Evolutionary conservation across 1,140 invertebrate species (phyloP).

Genomic region (Drosophila kohkoa): DNA sequence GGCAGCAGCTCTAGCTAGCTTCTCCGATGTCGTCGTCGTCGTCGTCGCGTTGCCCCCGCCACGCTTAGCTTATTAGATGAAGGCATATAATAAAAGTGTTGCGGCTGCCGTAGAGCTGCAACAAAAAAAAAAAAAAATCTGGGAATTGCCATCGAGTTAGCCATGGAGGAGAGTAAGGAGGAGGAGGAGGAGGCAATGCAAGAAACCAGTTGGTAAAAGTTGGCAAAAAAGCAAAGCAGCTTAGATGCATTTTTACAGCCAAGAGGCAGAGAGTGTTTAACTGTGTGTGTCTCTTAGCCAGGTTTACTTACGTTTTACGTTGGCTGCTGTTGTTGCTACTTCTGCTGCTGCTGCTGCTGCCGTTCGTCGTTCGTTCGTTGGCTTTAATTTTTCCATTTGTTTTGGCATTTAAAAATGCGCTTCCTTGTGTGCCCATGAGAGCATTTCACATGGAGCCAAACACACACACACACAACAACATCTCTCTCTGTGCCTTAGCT

Average conservation of each 20-base stretch:
- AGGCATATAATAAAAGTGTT: slow-evolving; percentile 83
- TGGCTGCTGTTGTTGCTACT: slow-evolving; percentile 22
- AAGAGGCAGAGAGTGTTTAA: slow-evolving; percentile 15
- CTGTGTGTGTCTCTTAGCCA: slow-evolving; percentile 12
- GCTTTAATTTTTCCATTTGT: slow-evolving; percentile 83
- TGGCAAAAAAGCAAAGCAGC: slow-evolving; percentile 71
- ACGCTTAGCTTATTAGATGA: slow-evolving; percentile 77
- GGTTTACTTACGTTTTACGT: slow-evolving; percentile 47
- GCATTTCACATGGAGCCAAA: slow-evolving; percentile 11
- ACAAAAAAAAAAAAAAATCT: slow-evolving; percentile 45
- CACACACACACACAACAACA: background rate
- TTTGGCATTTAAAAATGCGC: slow-evolving; percentile 83
- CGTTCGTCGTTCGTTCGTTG: slow-evolving; percentile 64
- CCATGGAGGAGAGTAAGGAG: background rate
- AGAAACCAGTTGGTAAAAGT: slow-evolving; percentile 80
- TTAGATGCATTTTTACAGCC: slow-evolving; percentile 80
- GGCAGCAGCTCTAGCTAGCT: slow-evolving; percentile 33
- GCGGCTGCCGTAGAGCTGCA: slow-evolving; percentile 63
- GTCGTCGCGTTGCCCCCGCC: slow-evolving; percentile 52
- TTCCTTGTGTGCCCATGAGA: slow-evolving; percentile 70
- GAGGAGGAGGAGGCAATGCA: slow-evolving; percentile 46
- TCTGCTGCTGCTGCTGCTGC: background rate
- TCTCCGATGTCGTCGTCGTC: slow-evolving; percentile 27
- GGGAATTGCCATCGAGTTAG: slow-evolving; percentile 40
- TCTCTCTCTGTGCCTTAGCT: slow-evolving; percentile 27